These are phyloP conservation scores for Drosophila bunnanda DNA, from an alignment of 2,888 invertebrate genomes.

Conservation along the genomic window DNA sequence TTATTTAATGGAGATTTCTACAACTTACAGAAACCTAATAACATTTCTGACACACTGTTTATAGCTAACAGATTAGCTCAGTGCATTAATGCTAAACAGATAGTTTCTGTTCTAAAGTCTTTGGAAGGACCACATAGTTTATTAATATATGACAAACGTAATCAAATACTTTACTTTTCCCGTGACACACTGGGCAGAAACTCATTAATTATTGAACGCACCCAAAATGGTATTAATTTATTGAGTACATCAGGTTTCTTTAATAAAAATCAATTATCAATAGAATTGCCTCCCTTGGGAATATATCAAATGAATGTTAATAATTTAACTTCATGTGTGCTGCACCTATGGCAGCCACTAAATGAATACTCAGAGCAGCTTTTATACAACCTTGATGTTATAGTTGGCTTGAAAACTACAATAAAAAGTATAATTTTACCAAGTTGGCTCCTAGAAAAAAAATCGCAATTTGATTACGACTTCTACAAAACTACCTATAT, in stretches of 20 bases:
- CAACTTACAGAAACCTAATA: conserved; percentile 78
- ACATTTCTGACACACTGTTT: conserved; percentile 62
- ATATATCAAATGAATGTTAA: conserved; percentile 52
- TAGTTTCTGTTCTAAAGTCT: conserved; percentile 85
- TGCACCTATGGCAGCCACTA: conserved; percentile 59
- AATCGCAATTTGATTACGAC: conserved; percentile 39
- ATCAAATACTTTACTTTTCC: conserved; percentile 90
- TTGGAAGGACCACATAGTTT: conserved; percentile 94
- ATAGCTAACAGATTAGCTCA: conserved; percentile 62
- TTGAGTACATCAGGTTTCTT: conserved; percentile 63
- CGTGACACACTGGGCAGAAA: conserved; percentile 94
- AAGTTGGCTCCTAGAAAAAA: conserved; percentile 43
- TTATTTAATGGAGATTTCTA: conserved; percentile 97
- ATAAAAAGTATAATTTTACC: conserved; percentile 45
- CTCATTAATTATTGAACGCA: conserved; percentile 89
- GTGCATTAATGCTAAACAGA: conserved; percentile 69
- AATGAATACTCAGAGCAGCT: conserved; percentile 32
- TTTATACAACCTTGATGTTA: conserved; percentile 34
- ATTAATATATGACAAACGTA: conserved; percentile 89
- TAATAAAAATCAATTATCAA: not conserved
- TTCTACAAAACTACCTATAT: conserved; percentile 46
- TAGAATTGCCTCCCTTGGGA: conserved; percentile 67
- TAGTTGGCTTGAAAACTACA: conserved; percentile 51
- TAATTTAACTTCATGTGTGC: conserved; percentile 34
- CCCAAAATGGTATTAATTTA: conserved; percentile 51